phyloP scores from a whole-genome alignment of 1,140 invertebrate genomes.

The Eurytemora carolleeae region DNA sequence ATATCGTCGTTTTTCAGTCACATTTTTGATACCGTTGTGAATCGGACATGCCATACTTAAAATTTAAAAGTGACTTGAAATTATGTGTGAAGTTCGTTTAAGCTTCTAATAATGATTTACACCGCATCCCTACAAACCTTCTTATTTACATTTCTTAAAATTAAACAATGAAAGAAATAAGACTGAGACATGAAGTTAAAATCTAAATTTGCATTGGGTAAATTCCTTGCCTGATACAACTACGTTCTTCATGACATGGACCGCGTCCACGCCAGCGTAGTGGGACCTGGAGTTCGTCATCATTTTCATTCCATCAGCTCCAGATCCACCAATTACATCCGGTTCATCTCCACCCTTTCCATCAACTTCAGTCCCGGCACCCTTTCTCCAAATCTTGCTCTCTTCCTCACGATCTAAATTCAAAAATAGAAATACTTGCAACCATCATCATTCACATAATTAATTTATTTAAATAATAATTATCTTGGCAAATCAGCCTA shows the following conservation, averaged over 20 bases:
- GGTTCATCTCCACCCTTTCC: too few relatives aligned
- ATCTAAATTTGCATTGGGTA: too few relatives aligned
- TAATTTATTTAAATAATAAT: not conserved
- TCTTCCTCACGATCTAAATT: not conserved
- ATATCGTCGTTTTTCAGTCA: not conserved
- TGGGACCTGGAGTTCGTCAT: not conserved
- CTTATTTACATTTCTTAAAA: not conserved
- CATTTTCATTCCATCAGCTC: not conserved
- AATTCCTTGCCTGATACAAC: not conserved
- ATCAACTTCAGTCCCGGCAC: too few relatives aligned
- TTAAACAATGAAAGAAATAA: not conserved
- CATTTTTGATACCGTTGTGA: not conserved
- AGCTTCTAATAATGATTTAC: not conserved
- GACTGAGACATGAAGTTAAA: too few relatives aligned
- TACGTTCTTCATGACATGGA: not conserved
- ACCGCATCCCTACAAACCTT: not conserved
- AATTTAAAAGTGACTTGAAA: not conserved
- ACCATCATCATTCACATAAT: not conserved
- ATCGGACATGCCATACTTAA: not conserved
- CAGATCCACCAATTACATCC: too few relatives aligned
- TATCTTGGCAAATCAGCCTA: not conserved
- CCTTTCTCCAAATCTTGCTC: not conserved
- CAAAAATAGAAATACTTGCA: not conserved
- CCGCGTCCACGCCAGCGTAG: not conserved
- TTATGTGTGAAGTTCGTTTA: not conserved